A percentile compares a stretch with the other conserved stretches of the same genome.
Evolutionary conservation across 2,113 vertebrate genomes (phyloP).

Genomic region (Bettongia penicillata): DNA sequence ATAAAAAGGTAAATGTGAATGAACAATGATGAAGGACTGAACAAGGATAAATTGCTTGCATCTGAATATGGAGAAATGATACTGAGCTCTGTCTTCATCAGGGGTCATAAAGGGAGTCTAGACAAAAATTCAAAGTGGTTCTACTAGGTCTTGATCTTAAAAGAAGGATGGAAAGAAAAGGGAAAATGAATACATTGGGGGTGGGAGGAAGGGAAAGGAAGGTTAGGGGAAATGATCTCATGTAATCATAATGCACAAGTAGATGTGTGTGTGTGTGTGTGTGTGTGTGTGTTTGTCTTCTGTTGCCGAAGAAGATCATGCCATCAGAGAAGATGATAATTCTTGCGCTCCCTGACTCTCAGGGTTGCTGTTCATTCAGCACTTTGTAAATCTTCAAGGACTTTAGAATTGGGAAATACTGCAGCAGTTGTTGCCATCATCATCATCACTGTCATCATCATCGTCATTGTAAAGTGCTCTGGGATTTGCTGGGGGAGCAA

Average conservation of each 20-base stretch:
- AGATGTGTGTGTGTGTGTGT: too few species aligned
- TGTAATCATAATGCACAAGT: not conserved
- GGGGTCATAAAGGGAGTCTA: not conserved
- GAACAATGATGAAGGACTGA: not conserved
- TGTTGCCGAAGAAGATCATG: too few species aligned
- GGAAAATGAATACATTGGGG: not conserved
- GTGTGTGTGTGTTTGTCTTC: too few species aligned
- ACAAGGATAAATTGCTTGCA: not conserved
- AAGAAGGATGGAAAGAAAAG: not conserved
- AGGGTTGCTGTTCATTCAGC: not conserved
- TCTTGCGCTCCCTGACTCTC: not conserved
- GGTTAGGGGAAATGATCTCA: not conserved
- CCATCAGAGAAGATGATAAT: not conserved
- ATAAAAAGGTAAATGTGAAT: not conserved
- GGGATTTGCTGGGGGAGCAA: too few species aligned
- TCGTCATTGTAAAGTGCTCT: not conserved
- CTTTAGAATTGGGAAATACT: not conserved
- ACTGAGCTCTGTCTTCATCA: not conserved
- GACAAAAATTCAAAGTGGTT: not conserved
- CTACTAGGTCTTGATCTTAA: not conserved
- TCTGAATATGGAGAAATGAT: not conserved
- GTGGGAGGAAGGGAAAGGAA: not conserved
- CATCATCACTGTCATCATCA: not conserved
- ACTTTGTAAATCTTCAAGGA: not conserved
- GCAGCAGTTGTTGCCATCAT: not conserved